A percentile compares a stretch with the other conserved stretches of the same genome.
Conservation (phyloP, 2,888 invertebrate species). For the Lasioglossum marginatum region DNA sequence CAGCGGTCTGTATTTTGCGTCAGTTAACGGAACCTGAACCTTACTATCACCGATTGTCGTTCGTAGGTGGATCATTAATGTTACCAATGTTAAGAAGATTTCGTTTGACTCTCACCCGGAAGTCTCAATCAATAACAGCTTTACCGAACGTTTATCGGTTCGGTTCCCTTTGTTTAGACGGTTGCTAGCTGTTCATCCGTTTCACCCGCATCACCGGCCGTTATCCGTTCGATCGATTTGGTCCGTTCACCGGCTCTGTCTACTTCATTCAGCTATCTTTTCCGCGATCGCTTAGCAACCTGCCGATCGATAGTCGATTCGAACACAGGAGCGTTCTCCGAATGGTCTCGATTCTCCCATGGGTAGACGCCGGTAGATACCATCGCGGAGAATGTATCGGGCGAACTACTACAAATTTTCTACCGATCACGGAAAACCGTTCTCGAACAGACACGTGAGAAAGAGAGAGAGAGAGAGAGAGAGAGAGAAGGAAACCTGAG, state of each 20-base stretch:
- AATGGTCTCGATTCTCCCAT: slow-evolving; percentile 38
- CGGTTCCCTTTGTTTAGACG: slow-evolving; percentile 8
- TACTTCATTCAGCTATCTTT: slow-evolving; percentile 25
- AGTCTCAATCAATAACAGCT: not conserved
- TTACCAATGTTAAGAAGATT: not conserved
- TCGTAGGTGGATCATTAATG: not conserved
- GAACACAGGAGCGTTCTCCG: slow-evolving; percentile 8
- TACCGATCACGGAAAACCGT: slow-evolving; percentile 42
- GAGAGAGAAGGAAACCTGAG: slow-evolving; percentile 12
- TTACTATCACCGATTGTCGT: not conserved
- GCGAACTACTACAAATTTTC: slow-evolving; percentile 48
- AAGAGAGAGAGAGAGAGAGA: not conserved
- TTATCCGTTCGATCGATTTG: slow-evolving; percentile 5
- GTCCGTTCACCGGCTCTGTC: not conserved
- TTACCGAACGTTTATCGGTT: not conserved
- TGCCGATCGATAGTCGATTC: slow-evolving; percentile 43
- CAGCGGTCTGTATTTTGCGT: slow-evolving; percentile 49
- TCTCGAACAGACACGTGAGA: not conserved
- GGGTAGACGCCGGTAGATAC: slow-evolving; percentile 33
- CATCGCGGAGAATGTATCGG: slow-evolving; percentile 32
- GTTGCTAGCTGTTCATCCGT: not conserved
- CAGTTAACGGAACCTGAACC: slow-evolving; percentile 45
- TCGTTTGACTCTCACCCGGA: not conserved
- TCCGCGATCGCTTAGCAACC: slow-evolving; percentile 23
- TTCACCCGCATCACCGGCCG: slow-evolving; percentile 11